A percentile compares a stretch with the other conserved stretches of the same genome.
Conservation (phyloP, 2,888 invertebrate species). For the Coenonympha arcania region DNA sequence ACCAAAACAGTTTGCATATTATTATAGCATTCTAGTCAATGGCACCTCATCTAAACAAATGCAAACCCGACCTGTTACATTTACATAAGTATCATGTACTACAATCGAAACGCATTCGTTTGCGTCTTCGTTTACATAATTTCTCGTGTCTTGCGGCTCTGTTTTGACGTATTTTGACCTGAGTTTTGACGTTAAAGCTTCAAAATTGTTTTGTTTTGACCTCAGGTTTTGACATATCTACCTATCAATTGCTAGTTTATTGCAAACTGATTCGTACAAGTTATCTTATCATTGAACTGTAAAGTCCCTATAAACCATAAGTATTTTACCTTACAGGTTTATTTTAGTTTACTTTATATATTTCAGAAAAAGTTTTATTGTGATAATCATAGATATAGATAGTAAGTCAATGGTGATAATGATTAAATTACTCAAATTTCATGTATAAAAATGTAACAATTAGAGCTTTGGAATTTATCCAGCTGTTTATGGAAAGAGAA, state of each 20-base stretch:
- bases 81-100: constrained; percentile 19
- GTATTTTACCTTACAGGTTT: too few species aligned
- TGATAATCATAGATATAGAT: too few species aligned
- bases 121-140: constrained; percentile 10
- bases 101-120: constrained; percentile 15
- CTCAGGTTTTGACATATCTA: neutral
- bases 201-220: neutral
- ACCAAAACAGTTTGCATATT: constrained; percentile 13
- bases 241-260: too few species aligned
- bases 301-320: too few species aligned
- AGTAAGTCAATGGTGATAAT: too few species aligned
- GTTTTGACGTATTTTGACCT: neutral
- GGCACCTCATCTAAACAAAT: constrained; percentile 15
- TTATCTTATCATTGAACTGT: too few species aligned
- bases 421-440: too few species aligned
- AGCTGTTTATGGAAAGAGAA: neutral
- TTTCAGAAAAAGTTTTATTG: too few species aligned
- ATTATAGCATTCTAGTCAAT: constrained; percentile 12
- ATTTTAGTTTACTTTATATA: too few species aligned
- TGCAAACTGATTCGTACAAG: too few species aligned
- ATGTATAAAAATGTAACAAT: too few species aligned
- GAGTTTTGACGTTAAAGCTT: neutral
- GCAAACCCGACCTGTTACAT: constrained; percentile 17
- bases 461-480: too few species aligned
- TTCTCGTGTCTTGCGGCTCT: constrained; percentile 5